Base-by-base conservation (phyloP, 2,113 vertebrate genomes). In the Bubo scandiacus region DNA sequence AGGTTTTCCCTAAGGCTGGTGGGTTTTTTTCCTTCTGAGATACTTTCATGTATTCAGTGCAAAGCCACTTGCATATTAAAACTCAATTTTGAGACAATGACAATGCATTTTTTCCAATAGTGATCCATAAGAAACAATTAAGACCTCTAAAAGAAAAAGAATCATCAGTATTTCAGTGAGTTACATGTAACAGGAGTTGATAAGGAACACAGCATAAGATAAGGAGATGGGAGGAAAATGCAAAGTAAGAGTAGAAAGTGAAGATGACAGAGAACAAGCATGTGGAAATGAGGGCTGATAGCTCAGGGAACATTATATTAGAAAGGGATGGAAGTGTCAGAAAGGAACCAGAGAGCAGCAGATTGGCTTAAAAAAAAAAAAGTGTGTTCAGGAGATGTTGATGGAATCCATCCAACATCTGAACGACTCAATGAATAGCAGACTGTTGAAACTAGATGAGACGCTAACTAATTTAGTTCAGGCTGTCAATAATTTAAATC, bases 401-500 rank as follows among this genome's bases (percentile, higher is more conserved):
- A 97, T 97, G 96, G 97, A 97, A 95, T 81, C 95, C 81, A 95
- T 97, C 93, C 95, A 97, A 94, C 94, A 90, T 96, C 94, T 97
- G 93, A 97, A 91, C 75, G 49, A 96, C 81, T 96, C 96, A 97
- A 94, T 96, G 94, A 96, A 66, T 88, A 97, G 90, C 96, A 97
- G 96, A 94, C 95, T 97, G 95, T 91, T 97, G 95, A 97, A 97
- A 97, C 95, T 97, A 58, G 97, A 97, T 97, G 96, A 97, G 94
- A 91, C 67, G 4, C 90, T 96, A 96, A 94, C 96, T 97, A 94
- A 97, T 97, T 94, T 94, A 92, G 93, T 96, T 97, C 96, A 97
- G 95, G 88, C 96, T 97, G 96, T 97, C 96, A 97, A 97, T 97
- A 96, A 97, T 97, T 96, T 94, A 92, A 95, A 93, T 97, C 95